Conservation (phyloP, 2,797 vertebrate genomes). For the Odontamblyopus rebecca region DNA sequence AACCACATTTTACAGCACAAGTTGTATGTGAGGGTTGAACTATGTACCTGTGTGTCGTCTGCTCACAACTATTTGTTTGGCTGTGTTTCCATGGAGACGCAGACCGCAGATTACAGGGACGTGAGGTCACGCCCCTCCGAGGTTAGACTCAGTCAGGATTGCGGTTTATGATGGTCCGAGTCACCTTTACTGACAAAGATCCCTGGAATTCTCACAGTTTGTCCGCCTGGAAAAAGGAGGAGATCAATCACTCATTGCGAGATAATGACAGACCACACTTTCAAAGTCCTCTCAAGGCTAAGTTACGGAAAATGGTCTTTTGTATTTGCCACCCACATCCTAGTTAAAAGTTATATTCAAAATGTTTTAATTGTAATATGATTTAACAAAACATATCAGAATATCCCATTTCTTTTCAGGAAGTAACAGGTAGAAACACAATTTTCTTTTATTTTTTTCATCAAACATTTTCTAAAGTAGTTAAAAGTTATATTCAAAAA, state of each 20-base stretch:
- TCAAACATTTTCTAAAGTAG: neutral
- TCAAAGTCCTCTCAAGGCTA: constrained; percentile 28
- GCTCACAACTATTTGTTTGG: constrained; percentile 62
- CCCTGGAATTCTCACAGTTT: constrained; percentile 3
- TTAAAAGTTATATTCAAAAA: neutral
- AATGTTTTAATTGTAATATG: neutral
- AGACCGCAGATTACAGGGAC: constrained; percentile 80
- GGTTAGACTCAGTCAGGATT: constrained; percentile 73
- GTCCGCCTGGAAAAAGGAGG: constrained; percentile 9
- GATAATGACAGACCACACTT: constrained; percentile 17
- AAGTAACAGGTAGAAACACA: too few relatives aligned
- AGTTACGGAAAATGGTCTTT: neutral
- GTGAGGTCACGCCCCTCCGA: constrained; percentile 67
- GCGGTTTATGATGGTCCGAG: constrained; percentile 70
- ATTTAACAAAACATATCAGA: too few relatives aligned
- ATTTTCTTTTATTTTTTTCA: too few relatives aligned
- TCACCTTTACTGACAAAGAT: constrained; percentile 67
- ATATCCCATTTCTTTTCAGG: too few relatives aligned
- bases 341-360: neutral
- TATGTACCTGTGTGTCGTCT: constrained; percentile 44
- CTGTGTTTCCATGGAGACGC: constrained; percentile 64
- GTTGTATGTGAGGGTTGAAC: neutral
- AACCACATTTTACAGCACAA: neutral
- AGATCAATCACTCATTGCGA: constrained; percentile 13
- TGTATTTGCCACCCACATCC: neutral